Evolutionary conservation across 2,113 vertebrate species (phyloP).

Genomic region (Clinocottus analis): DNA sequence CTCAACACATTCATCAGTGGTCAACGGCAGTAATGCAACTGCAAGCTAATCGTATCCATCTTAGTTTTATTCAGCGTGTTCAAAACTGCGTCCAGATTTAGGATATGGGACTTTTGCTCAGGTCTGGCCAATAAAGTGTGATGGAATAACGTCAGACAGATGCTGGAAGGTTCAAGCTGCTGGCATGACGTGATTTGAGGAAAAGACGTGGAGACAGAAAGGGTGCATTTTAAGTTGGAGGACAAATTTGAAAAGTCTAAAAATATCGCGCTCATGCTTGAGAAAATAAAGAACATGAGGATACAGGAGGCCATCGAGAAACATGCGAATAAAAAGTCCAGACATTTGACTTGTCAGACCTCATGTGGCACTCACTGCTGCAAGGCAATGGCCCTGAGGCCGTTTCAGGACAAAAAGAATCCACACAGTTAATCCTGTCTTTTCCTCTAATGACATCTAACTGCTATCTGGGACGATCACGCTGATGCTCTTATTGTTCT

Average conservation of each 20-base stretch:
- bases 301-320: slow-evolving; percentile 31
- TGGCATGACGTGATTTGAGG: slow-evolving; percentile 17
- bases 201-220: slow-evolving; percentile 26
- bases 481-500: slow-evolving; percentile 67
- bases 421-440: slow-evolving; percentile 39
- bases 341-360: slow-evolving; percentile 59
- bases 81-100: neutral
- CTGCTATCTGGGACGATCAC: slow-evolving; percentile 65
- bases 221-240: slow-evolving; percentile 32
- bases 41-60: slow-evolving; percentile 13
- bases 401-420: slow-evolving; percentile 62
- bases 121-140: neutral
- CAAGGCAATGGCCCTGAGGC: slow-evolving; percentile 51
- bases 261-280: slow-evolving; percentile 30
- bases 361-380: slow-evolving; percentile 35
- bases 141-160: slow-evolving; percentile 39
- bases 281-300: slow-evolving; percentile 6
- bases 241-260: slow-evolving; percentile 26
- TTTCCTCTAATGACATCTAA: slow-evolving; percentile 69
- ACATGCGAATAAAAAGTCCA: slow-evolving; percentile 44
- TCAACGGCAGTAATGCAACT: neutral
- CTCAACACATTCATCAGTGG: slow-evolving; percentile 35
- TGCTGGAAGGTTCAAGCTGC: slow-evolving; percentile 25
- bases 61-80: slow-evolving; percentile 15
- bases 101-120: slow-evolving; percentile 6